Percentiles rank a stretch among this genome's conserved stretches.
Evolutionary conservation across 2,113 vertebrate species (phyloP).

Genomic region (Corythaixoides concolor): DNA sequence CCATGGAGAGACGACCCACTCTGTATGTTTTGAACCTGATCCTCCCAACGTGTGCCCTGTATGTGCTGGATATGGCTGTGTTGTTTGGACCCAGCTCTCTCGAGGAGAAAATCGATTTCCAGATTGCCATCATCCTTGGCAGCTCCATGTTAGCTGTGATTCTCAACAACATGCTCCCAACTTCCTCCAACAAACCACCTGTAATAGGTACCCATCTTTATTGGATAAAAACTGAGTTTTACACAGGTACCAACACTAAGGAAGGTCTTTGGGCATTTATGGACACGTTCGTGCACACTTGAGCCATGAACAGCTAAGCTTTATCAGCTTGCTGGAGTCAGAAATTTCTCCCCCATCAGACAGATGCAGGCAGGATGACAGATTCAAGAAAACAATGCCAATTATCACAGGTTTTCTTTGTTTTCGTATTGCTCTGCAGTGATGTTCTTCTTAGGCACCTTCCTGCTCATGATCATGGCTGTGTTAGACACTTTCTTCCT

Average conservation of each 20-base stretch:
- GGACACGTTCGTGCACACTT: rapidly evolving
- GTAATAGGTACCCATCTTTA: slow-evolving; percentile 69
- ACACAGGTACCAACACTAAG: not conserved
- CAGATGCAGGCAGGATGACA: not conserved
- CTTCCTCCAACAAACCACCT: slow-evolving; percentile 72
- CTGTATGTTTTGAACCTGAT: slow-evolving; percentile 79
- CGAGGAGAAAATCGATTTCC: slow-evolving; percentile 78
- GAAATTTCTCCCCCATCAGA: not conserved
- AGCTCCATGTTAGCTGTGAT: slow-evolving; percentile 82
- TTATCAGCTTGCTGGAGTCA: not conserved
- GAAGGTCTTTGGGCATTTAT: not conserved
- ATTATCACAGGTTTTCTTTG: not conserved
- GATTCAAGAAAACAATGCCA: not conserved
- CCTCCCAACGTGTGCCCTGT: slow-evolving; percentile 70
- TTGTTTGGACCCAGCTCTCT: slow-evolving; percentile 69
- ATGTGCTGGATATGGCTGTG: slow-evolving; percentile 78
- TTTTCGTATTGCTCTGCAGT: slow-evolving; percentile 34
- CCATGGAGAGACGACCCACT: slow-evolving; percentile 69
- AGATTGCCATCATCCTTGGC: slow-evolving; percentile 80
- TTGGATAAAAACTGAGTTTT: not conserved
- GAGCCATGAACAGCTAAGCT: not conserved
- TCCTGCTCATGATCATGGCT: slow-evolving; percentile 74
- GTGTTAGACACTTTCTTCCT: slow-evolving; percentile 75
- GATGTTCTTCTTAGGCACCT: slow-evolving; percentile 67
- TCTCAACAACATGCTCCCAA: slow-evolving; percentile 80